Evolutionary conservation across 2,113 vertebrate species (phyloP).

Genomic region (Verasper variegatus): DNA sequence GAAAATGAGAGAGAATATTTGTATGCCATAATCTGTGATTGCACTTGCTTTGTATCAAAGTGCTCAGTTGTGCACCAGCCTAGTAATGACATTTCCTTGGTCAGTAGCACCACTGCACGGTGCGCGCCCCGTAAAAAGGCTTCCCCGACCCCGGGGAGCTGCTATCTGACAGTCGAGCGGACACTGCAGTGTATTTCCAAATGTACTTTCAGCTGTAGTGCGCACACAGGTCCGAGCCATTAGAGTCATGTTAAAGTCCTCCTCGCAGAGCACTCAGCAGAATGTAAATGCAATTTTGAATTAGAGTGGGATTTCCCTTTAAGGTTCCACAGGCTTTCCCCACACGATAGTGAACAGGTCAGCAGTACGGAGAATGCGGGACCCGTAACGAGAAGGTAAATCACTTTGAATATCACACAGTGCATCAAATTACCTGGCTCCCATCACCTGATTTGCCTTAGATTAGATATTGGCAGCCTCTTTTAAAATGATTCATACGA

Average conservation of each 20-base stretch:
- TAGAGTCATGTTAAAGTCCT: constrained; percentile 54
- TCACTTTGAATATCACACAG: constrained; percentile 55
- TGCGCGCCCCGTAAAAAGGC: constrained; percentile 60
- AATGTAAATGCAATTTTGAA: constrained; percentile 65
- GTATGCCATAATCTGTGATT: constrained; percentile 31
- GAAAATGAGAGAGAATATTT: constrained; percentile 12
- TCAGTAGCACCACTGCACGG: constrained; percentile 49
- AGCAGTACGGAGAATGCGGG: constrained; percentile 37
- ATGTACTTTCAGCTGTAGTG: constrained; percentile 44
- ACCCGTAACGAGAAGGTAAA: constrained; percentile 38
- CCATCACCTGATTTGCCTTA: constrained; percentile 47
- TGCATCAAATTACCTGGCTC: constrained; percentile 32
- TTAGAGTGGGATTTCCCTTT: constrained; percentile 68
- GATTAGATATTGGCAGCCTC: constrained; percentile 52
- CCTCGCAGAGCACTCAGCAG: constrained; percentile 56
- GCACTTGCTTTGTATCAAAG: constrained; percentile 55
- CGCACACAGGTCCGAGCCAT: constrained; percentile 31
- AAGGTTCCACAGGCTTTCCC: constrained; percentile 61
- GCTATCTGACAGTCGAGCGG: constrained; percentile 49
- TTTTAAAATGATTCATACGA: constrained; percentile 49
- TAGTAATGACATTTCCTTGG: constrained; percentile 63
- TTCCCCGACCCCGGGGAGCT: constrained; percentile 68
- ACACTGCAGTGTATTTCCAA: constrained; percentile 55
- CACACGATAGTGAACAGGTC: constrained; percentile 54
- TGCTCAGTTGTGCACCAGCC: constrained; percentile 23